Evolutionary conservation across 2,113 vertebrate genomes (phyloP), one percentile per base, ranked within the genome.

Genomic region (Thomomys bottae): DNA sequence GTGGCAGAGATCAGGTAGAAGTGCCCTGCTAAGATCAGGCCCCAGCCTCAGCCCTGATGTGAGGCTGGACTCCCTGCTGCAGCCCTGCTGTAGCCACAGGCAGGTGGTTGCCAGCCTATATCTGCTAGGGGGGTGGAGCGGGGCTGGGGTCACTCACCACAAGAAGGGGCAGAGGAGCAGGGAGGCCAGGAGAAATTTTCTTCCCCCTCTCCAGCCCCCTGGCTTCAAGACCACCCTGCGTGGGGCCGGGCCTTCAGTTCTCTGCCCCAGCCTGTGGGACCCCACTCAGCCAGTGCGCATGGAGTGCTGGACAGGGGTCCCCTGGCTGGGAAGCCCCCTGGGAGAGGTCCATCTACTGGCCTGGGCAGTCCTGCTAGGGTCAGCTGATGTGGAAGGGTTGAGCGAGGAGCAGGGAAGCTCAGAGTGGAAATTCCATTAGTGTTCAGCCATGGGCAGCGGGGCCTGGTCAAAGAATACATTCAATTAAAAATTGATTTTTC

Each of bases 401-500:
- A 11, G 57, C 79, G 28, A 36, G 68, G 77, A 66, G 40, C 61
- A 79, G 67, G 78, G 59, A 59, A 23, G 72, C 72, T 66, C 1
- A 2, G 57, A 20, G 40, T 89, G 93, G 95, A 96, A 96, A 96
- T 97, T 93, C 97, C 97, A 96, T 98, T 96, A 97, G 96, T 93
- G 92, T 85, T 84, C 95, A 94, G 94, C 95, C 96, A 95, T 96
- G 96, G 97, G 96, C 97, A 92, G 79, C 94, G 79, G 89, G 93
- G 85, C 92, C 95, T 92, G 83, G 90, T 97, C 94, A 91, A 81
- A 94, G 95, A 95, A 93, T 80, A 96, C 96, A 97, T 97, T 98
- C 97, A 97, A 98, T 98, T 98, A 98, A 97, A 97, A 96, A 93
- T 81, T 97, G 97, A 98, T 97, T 97, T 97, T 93, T 84, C 94